Evolutionary conservation across 2,797 vertebrate genomes (phyloP), one percentile per base, ranked within the genome.

Genomic region (Lepus townsendii): DNA sequence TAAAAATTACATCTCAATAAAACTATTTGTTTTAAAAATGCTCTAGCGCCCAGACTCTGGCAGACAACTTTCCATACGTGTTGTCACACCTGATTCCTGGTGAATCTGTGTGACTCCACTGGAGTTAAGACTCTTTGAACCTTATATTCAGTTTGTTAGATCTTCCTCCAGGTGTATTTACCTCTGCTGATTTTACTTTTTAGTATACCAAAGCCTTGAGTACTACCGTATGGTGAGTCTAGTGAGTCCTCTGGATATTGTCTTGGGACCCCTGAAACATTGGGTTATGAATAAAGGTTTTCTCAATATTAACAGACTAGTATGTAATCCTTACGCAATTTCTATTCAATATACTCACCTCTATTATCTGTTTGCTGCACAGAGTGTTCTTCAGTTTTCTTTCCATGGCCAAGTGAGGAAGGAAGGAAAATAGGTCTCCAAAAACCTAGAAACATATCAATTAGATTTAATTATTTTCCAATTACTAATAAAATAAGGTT

Each of bases 361-460:
- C 98, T 98, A 97, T 99, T 99, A 96, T 99, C 87, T 75, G 13
- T 99, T 98, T 99, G 98, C 97, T 99, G 99, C 97, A 99, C 98
- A 98, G 99, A 97, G 95, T 98, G 98, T 95, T 99, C 99, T 98
- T 99, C 99, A 96, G 99, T 97, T 96, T 99, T 99, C 94, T 98
- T 98, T 97, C 99, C 98, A 99, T 99, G 99, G 92, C 98, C 98
- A 98, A 98, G 98, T 97, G 99, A 99, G 35, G 98, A 98, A 88
- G 98, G 98, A 98, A 99, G 99, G 73, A 98, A 99, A 97, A 99
- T 98, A 26, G 99, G 99, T 97, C 99, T 99, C 98, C 99, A 98
- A 98, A 99, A 99, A 98, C 99, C 99, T 99, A 98, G 94, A 98
- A 98, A 96, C 38, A 98, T 69, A 95, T 79, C 65, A 97, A 96